Conservation (phyloP, 2,888 invertebrate genomes). For the Pandemis heparana region DNA sequence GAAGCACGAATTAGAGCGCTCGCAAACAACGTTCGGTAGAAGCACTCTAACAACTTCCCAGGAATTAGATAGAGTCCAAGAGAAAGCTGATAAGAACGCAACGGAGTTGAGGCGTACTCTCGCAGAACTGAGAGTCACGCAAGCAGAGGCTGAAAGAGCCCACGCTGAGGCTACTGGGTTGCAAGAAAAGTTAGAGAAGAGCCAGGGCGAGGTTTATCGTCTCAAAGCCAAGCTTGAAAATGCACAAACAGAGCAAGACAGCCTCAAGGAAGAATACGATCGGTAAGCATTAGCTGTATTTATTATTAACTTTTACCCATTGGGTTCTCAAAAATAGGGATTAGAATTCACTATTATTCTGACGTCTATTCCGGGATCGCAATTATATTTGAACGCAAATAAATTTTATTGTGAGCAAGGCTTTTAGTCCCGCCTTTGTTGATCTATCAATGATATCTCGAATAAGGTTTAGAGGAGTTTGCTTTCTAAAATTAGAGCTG, state of each 20-base stretch:
- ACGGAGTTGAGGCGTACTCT: conserved; percentile 94
- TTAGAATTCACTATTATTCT: not conserved
- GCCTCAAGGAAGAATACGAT: conserved; percentile 96
- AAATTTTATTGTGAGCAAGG: conserved; percentile 14
- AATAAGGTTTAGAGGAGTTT: conserved; percentile 18
- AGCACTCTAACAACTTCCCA: conserved; percentile 93
- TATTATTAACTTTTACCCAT: not conserved
- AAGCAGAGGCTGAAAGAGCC: conserved; percentile 95
- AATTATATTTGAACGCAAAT: conserved; percentile 13
- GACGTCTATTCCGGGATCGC: conserved; percentile 2
- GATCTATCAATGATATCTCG: not conserved
- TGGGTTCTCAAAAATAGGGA: not conserved
- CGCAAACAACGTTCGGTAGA: conserved; percentile 93
- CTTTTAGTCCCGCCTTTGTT: conserved; percentile 15
- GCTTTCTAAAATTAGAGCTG: conserved; percentile 10
- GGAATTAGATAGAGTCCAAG: conserved; percentile 93
- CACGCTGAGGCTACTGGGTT: conserved; percentile 93
- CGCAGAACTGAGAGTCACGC: conserved; percentile 96
- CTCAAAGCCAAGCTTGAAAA: conserved; percentile 97
- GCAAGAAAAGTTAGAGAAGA: conserved; percentile 97
- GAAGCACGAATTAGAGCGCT: conserved; percentile 93
- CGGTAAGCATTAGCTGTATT: conserved; percentile 66
- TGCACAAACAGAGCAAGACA: conserved; percentile 97
- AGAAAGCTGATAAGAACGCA: conserved; percentile 93
- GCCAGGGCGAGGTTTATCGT: conserved; percentile 97